Evolutionary conservation across 2,888 invertebrate species (phyloP).

Genomic region (Acanthacorydalis orientalis): DNA sequence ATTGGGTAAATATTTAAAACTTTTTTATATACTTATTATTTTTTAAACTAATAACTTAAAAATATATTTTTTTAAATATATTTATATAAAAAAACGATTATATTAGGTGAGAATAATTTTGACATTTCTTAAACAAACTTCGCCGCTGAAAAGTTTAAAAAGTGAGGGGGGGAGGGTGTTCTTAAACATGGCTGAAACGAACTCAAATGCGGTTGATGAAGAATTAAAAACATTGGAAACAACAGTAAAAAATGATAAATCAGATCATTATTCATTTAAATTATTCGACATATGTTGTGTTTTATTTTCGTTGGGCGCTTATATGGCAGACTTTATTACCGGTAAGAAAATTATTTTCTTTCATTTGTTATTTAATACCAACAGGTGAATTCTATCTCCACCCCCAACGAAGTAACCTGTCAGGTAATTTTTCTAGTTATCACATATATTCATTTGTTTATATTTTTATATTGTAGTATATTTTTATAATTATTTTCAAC

Average conservation of each 20-base stretch:
- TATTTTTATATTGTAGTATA: no score
- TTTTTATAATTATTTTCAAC: no score
- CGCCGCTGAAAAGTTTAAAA: no score
- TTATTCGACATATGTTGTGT: constrained; percentile 34
- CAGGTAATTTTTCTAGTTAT: no score
- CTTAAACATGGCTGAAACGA: background rate
- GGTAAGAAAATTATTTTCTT: constrained; percentile 24
- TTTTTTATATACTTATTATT: no score
- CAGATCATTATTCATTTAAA: constrained; percentile 22
- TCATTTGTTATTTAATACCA: constrained; percentile 7
- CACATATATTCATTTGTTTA: no score
- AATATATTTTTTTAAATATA: no score
- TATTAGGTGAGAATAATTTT: no score
- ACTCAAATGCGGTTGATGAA: background rate
- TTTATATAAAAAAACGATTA: no score
- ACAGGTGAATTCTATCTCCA: constrained; percentile 9
- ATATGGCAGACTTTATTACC: constrained; percentile 39
- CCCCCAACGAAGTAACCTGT: constrained; percentile 4
- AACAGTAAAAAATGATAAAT: constrained; percentile 9
- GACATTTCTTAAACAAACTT: no score
- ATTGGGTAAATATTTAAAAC: no score
- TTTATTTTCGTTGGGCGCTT: constrained; percentile 37
- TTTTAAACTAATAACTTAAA: no score
- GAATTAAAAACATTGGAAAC: constrained; percentile 2
- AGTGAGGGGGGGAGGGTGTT: background rate